These are phyloP conservation scores for Lucifuga dentata DNA, from an alignment of 2,113 vertebrate genomes.

Conservation along the genomic window DNA sequence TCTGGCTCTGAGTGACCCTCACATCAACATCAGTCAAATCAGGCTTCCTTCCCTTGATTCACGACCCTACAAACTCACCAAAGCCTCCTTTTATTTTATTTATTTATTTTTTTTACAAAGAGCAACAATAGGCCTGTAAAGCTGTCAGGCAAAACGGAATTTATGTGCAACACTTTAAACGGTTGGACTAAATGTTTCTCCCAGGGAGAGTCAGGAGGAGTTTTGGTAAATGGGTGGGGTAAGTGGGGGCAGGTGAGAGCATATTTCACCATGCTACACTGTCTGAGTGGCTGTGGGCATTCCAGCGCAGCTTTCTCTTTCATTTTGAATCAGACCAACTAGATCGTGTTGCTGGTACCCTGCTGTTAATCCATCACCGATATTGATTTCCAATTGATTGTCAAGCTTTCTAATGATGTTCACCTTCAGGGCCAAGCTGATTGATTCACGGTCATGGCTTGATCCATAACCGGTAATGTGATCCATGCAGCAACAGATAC, in stretches of 20 bases:
- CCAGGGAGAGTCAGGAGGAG: conserved; percentile 26
- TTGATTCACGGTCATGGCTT: conserved; percentile 50
- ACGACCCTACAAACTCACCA: conserved; percentile 62
- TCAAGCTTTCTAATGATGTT: conserved; percentile 62
- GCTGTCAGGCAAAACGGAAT: conserved; percentile 69
- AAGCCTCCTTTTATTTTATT: too few relatives aligned
- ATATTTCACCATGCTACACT: conserved; percentile 36
- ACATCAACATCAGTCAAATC: conserved; percentile 58
- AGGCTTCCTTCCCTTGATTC: conserved; percentile 70
- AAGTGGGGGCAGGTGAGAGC: background rate
- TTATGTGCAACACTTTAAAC: conserved; percentile 69
- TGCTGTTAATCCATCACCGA: conserved; percentile 65
- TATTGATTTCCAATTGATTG: conserved; percentile 68
- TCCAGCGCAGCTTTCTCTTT: conserved; percentile 12
- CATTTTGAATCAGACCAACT: conserved; percentile 10
- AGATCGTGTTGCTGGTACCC: conserved; percentile 24
- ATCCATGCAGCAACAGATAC: conserved; percentile 54
- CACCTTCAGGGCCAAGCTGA: conserved; percentile 70
- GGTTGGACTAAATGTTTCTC: conserved; percentile 41
- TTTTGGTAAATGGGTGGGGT: conserved; percentile 16
- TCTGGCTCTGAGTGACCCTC: conserved; percentile 38
- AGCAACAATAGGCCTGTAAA: conserved; percentile 79
- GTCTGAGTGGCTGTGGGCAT: conserved; percentile 9
- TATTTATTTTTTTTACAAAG: conserved; percentile 61
- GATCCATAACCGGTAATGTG: conserved; percentile 73